Base-by-base conservation (phyloP, 2,113 vertebrate species). In the Hydropotes inermis region DNA sequence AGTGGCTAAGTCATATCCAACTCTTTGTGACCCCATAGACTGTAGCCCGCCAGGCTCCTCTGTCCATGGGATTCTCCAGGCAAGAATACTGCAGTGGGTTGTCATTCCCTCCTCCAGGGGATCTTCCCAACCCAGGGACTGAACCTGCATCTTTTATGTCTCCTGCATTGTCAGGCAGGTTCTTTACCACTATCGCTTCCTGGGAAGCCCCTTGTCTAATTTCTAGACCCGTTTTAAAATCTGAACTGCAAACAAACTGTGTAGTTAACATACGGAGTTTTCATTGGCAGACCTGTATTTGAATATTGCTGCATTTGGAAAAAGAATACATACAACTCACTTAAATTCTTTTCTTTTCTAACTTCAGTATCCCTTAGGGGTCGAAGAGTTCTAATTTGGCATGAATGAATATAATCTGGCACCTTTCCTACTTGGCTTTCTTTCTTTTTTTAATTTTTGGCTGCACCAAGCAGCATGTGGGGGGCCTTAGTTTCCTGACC, bases 71-170 rank as follows among this genome's bases (percentile, higher is more conserved):
- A 27, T 23, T 76, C 36, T 43, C 12, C 70, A 76, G 23, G 70
- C 11, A 76, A 76, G 6, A 25, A 27, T 14, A 2, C 21, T 27
- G 23, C 21, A 76, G 70, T 1, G 12, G 36, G 36, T 13, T 74
- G 67, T 36, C 70, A 14, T 27, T 39, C 36, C 36, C 39, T 76
- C 12, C 23, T 43, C 36, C 23, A 76, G 70, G 70, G 36, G 70
- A 27, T 43, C 70, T 76, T 76, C 12, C 70, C 5, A 7, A 76
- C 36, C 70, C 70, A 76, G 12, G 70, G 70, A 14, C 17, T 43
- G 36, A 76, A 13, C 36, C 36, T 1, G 0, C 1, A 0, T 74
- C 21, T 74, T 19, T 74, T 43, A 74, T 43, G 21, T 43, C 36
- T 74, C 36, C 36, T 76, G 70, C 12, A 76, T 7, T 14, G 21